Conservation (phyloP, 2,113 vertebrate genomes). For the Crotalus viridis region DNA sequence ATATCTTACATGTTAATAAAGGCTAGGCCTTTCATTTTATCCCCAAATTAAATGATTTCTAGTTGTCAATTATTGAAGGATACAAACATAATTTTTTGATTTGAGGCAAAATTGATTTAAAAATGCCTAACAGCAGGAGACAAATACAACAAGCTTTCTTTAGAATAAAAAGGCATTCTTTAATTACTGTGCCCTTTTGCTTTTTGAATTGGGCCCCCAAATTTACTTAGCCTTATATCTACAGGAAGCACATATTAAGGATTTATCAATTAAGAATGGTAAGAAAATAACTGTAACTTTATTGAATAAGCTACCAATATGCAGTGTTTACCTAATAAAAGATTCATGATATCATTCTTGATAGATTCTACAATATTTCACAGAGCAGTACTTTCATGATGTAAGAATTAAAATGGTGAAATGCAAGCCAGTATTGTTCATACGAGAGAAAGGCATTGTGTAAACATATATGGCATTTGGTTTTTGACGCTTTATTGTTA, state of each 20-base stretch:
- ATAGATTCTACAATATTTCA: not conserved
- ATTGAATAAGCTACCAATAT: not conserved
- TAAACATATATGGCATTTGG: not conserved
- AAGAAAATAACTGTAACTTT: not conserved
- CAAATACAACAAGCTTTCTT: constrained; percentile 1
- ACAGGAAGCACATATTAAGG: not conserved
- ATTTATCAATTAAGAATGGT: not conserved
- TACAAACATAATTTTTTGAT: constrained; percentile 46
- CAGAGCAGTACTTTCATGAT: not conserved
- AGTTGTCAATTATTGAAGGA: constrained; percentile 36
- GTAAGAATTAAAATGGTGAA: not conserved
- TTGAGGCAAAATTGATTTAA: constrained; percentile 39
- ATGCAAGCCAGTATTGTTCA: not conserved
- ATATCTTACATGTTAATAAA: constrained; percentile 43
- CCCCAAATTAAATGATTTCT: constrained; percentile 32
- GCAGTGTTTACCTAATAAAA: not conserved
- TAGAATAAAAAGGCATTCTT: constrained; percentile 21
- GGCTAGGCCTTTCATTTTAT: constrained; percentile 16
- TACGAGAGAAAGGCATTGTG: not conserved
- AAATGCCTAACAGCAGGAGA: constrained; percentile 31
- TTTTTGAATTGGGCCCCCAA: not conserved
- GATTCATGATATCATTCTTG: not conserved
- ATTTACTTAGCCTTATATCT: not conserved
- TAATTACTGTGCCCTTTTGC: constrained; percentile 25
- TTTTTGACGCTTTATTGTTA: not conserved